These are phyloP conservation scores for Thymelicus acteon DNA, from an alignment of 2,888 invertebrate species.

Conservation along the genomic window DNA sequence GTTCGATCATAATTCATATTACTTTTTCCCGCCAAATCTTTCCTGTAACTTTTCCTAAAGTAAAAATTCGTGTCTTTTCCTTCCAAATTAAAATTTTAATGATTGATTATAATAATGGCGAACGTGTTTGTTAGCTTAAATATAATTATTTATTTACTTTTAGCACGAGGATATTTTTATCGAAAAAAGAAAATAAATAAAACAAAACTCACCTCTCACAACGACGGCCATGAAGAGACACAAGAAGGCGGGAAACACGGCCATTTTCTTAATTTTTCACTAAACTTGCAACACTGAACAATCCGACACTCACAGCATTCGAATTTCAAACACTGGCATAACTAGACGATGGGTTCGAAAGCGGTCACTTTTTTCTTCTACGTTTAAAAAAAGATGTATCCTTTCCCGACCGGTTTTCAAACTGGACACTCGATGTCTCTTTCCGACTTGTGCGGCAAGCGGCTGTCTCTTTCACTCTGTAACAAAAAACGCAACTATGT, in stretches of 20 bases:
- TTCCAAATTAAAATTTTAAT: no score
- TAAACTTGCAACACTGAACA: constrained; percentile 55
- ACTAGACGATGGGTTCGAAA: constrained; percentile 60
- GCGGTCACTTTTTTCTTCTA: constrained; percentile 57
- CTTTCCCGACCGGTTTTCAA: constrained; percentile 59
- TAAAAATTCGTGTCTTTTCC: no score
- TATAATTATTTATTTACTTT: no score
- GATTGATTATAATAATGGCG: no score
- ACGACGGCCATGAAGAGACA: constrained; percentile 67
- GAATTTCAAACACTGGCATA: constrained; percentile 64
- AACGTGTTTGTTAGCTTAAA: no score
- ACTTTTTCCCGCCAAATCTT: no score
- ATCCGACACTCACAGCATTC: constrained; percentile 58
- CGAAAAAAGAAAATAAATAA: constrained; percentile 25
- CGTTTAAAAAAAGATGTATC: constrained; percentile 51
- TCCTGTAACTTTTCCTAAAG: no score
- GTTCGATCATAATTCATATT: no score
- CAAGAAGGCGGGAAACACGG: constrained; percentile 74
- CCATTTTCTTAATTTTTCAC: constrained; percentile 65
- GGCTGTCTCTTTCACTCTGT: constrained; percentile 65
- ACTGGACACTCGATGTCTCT: constrained; percentile 61
- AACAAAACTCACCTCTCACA: constrained; percentile 67
- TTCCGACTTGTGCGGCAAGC: constrained; percentile 49
- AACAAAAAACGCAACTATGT: constrained; percentile 73
- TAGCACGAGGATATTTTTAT: not conserved